Conservation (phyloP, 2,888 invertebrate species). For the Entomobrya multifasciata region DNA sequence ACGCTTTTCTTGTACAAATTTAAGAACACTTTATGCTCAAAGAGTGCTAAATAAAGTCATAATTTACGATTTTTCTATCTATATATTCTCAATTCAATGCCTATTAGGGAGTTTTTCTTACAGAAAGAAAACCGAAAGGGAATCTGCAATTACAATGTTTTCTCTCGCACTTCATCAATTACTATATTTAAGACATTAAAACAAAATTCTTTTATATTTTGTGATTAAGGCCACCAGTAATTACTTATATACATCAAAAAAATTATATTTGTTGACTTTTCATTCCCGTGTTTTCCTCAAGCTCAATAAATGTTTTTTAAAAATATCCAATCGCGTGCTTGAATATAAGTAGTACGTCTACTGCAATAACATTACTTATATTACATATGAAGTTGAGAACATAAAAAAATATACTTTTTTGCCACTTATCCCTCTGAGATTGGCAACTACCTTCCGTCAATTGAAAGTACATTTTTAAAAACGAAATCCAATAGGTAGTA, state of each 20-base stretch:
- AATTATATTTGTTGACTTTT: too few species aligned
- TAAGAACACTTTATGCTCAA: too few species aligned
- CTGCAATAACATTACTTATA: background rate
- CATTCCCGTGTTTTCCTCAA: too few species aligned
- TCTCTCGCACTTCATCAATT: background rate
- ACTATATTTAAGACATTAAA: too few species aligned
- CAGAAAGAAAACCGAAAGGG: conserved; percentile 16
- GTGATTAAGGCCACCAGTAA: too few species aligned
- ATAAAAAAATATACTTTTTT: background rate
- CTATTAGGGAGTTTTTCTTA: background rate
- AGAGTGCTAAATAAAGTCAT: too few species aligned
- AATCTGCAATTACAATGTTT: background rate
- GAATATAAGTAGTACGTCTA: too few species aligned
- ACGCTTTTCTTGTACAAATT: background rate
- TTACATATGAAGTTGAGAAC: background rate
- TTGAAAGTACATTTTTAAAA: conserved; percentile 52
- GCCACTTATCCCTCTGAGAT: conserved; percentile 16
- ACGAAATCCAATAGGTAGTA: background rate
- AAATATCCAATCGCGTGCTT: conserved; percentile 34
- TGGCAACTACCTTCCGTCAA: conserved; percentile 40
- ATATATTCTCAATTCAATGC: too few species aligned
- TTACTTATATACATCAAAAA: too few species aligned
- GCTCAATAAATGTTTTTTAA: too few species aligned
- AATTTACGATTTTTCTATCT: too few species aligned
- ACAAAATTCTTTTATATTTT: too few species aligned